Base-by-base conservation (phyloP, 2,888 invertebrate species). In the Gryllus longicercus region DNA sequence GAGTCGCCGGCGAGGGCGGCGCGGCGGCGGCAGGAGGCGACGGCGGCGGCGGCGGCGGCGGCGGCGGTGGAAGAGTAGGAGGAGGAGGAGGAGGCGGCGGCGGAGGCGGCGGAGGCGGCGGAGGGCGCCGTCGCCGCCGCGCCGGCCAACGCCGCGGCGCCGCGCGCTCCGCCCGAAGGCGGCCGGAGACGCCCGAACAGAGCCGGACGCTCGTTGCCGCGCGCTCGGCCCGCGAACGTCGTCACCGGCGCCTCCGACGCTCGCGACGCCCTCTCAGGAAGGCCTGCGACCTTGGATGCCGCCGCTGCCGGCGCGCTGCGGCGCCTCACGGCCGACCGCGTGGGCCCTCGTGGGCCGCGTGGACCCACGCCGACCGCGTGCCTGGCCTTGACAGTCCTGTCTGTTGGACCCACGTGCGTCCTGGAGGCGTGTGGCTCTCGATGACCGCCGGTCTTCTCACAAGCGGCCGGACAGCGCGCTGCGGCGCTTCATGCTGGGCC, bases 381-480 rank as follows among this genome's bases (percentile, higher is more conserved):
- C 5, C 38, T 4, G 38, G 3, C 38, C 38, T 38, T 38, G 38
- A 38, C 38, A 38, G 38, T 38, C 38, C 38, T 38, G 2, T 38
- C 38, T 38, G 38, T 38, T 2, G 38, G 38, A 5, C 38, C 38
- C 38, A 38, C 38, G 38, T 38, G 38, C 38, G 38, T 38, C 38
- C 38, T 38, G 2, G 38, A 38, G 38, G 38, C 38, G 38, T 38
- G 38, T 38, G 8, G 38, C 38, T 38, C 38, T 38, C 38, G 38
- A 38, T 38, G 38, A 38, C 38, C 38, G 38, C 38, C 82, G 84
- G 84, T 84, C 84, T 84, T 83, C 84, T 83, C 81, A 84, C 83
- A 83, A 84, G 83, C 82, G 83, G 83, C 83, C 84, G 83, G 84
- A 82, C 82, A 83, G 85, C 84, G 85, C 84, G 84, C 85, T 79